Conservation (phyloP, 2,888 invertebrate species). For the Ennomos fuscantarius region DNA sequence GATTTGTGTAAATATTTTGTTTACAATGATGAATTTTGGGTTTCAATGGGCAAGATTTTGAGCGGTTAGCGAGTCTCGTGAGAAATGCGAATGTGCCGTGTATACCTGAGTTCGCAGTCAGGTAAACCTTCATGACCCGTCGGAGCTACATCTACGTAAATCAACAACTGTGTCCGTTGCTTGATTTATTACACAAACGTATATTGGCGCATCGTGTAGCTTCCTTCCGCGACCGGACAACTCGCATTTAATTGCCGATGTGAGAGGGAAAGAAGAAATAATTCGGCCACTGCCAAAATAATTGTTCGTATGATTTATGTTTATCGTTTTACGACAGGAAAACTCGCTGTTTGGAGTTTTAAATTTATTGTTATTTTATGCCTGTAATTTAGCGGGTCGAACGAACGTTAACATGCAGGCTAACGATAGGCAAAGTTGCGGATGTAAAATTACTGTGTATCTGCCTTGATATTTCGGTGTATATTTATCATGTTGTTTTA, state of each 20-base stretch:
- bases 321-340: conserved; percentile 63
- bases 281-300: conserved; percentile 60
- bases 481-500: conserved; percentile 8
- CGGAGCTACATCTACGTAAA: conserved; percentile 54
- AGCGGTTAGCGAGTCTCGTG: conserved; percentile 10
- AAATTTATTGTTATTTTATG: conserved; percentile 63
- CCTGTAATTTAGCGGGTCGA: conserved; percentile 52
- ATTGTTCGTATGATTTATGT: conserved; percentile 66
- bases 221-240: conserved; percentile 62
- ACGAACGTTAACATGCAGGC: conserved; percentile 39
- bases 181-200: conserved; percentile 64
- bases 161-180: conserved; percentile 59
- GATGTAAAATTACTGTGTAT: conserved; percentile 23
- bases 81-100: conserved; percentile 13
- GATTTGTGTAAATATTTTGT: conserved; percentile 27
- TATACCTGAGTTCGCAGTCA: conserved; percentile 8
- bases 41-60: conserved; percentile 4
- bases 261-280: conserved; percentile 64
- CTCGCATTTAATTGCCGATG: conserved; percentile 63
- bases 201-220: conserved; percentile 61
- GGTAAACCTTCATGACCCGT: conserved; percentile 51
- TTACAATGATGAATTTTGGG: conserved; percentile 15
- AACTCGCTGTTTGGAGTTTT: conserved; percentile 59
- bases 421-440: conserved; percentile 34
- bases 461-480: conserved; percentile 14